These are phyloP conservation scores for Enteromius fasciolatus DNA, from an alignment of 2,797 vertebrate species.

Conservation along the genomic window DNA sequence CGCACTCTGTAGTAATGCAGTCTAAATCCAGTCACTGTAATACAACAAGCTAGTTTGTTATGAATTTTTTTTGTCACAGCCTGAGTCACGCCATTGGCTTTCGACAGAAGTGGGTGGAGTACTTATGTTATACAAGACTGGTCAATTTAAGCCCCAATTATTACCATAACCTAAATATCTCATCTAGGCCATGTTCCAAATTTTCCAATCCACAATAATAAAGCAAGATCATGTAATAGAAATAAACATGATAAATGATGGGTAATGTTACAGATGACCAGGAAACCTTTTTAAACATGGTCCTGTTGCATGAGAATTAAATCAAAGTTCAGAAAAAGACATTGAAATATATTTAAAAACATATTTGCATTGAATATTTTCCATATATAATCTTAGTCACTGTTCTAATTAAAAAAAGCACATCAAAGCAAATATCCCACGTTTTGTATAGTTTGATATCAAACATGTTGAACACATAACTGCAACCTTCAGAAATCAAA, in stretches of 20 bases:
- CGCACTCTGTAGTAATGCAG: neutral
- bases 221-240: neutral
- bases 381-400: neutral
- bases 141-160: constrained; percentile 7
- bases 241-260: neutral
- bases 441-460: neutral
- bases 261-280: neutral
- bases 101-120: constrained; percentile 3
- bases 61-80: neutral
- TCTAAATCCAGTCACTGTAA: constrained; percentile 24
- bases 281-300: neutral
- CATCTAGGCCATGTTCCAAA: constrained; percentile 21
- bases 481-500: neutral
- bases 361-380: neutral
- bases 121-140: neutral
- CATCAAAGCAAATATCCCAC: neutral
- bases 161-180: constrained; percentile 6
- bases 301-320: neutral
- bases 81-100: constrained; percentile 3
- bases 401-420: neutral
- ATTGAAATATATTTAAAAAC: neutral
- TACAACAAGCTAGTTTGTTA: neutral
- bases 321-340: neutral
- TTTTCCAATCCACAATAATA: neutral
- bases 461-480: neutral